Base-by-base conservation (phyloP, 1,140 invertebrate genomes). In the Polypedilum vanderplanki region DNA sequence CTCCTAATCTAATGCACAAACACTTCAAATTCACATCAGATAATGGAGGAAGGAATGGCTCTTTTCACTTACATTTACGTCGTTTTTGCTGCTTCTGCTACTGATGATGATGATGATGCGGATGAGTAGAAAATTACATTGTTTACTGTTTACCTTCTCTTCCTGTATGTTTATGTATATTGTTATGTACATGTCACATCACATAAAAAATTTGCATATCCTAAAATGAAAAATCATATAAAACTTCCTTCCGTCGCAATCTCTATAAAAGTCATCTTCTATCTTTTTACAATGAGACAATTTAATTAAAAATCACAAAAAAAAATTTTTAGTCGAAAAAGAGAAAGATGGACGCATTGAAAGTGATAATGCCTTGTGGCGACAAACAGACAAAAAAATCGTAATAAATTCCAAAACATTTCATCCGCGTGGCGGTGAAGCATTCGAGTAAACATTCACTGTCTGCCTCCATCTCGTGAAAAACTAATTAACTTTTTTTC, bases 401-500 rank as follows among this genome's bases (percentile, higher is more conserved):
- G 46, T n/a, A 57, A 57, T 57, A 57, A 57, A 57, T 57, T 57
- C 46, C 46, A 57, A 57, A 57, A 57, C 46, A 57, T 57, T 57
- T 57, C 46, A 57, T 57, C 46, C 46, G 46, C 46, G n/a, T 57
- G 46, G 46, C 46, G n/a, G 46, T 57, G 12, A 4, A 57, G 46
- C 17, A 20, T 0, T 18, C 65, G 20, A 70, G 18, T 70, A 70
- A 70, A 70, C 65, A 70, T n/a, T 18, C 15, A 70, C 65, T 22
- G 20, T 22, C 20, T 70, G 17, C 17, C 9, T 12, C 18, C 65
- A 18, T 20, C 24, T 70, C 65, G 65, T 20, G 65, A 18, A 70
- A 70, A 70, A 70, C 65, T 70, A 70, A 70, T 70, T 70, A 70
- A 70, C 65, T 70, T 70, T 70, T 70, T 67, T 67, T 67, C 7